Percentiles rank a stretch among this genome's conserved stretches.
phyloP scores from a whole-genome alignment of 2,797 vertebrate genomes.

The Crenuchus spilurus region DNA sequence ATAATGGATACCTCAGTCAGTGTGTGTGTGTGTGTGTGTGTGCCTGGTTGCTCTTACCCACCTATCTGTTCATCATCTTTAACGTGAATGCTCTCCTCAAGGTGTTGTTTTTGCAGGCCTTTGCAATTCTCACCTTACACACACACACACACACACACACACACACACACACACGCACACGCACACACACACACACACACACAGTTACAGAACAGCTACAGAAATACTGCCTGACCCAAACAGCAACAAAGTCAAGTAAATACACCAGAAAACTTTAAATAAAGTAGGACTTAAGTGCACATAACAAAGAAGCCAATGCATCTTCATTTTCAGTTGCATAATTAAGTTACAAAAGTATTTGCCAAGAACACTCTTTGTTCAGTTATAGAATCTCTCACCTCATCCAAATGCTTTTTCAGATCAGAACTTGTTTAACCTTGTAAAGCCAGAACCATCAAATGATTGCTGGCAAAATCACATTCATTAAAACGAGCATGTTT shows the following conservation, averaged over 20 bases:
- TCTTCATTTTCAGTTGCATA: background rate
- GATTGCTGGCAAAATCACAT: too few relatives aligned
- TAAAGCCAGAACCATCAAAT: too few relatives aligned
- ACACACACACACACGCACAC: too few relatives aligned
- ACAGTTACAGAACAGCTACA: background rate
- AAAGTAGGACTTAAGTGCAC: background rate
- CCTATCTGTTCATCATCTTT: slow-evolving; percentile 77
- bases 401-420: background rate
- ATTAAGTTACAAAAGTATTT: background rate
- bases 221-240: background rate
- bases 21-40: slow-evolving; percentile 21
- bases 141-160: slow-evolving; percentile 35
- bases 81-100: slow-evolving; percentile 69
- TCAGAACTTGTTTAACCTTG: too few relatives aligned
- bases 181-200: slow-evolving; percentile 8
- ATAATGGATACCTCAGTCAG: slow-evolving; percentile 77
- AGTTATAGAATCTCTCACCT: background rate
- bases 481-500: too few relatives aligned
- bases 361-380: background rate
- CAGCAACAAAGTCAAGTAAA: background rate
- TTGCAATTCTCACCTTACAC: background rate
- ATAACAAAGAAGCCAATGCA: background rate
- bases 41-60: slow-evolving; percentile 59
- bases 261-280: background rate
- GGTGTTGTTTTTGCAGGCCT: slow-evolving; percentile 58